phyloP scores from a whole-genome alignment of 2,113 vertebrate genomes.

The Rhadina sibilatrix region DNA sequence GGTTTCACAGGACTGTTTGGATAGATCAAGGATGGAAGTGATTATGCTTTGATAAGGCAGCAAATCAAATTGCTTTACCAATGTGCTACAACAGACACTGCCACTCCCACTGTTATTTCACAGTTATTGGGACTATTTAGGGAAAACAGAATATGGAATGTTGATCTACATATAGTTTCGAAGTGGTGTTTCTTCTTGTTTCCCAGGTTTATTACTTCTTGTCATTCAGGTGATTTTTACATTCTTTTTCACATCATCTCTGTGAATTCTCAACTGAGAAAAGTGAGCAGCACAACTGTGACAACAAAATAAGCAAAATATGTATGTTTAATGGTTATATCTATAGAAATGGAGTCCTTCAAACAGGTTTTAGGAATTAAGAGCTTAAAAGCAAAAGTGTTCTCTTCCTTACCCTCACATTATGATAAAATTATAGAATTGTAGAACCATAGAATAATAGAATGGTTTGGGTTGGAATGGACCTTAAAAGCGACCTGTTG shows the following conservation, averaged over 20 bases:
- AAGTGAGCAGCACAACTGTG: not conserved
- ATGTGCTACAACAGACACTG: not conserved
- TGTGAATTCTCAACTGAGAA: not conserved
- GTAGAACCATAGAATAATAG: no score
- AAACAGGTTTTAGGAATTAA: not conserved
- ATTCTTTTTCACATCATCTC: not conserved
- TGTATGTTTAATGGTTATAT: not conserved
- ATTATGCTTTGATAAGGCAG: not conserved
- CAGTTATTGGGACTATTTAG: not conserved
- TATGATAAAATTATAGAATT: not conserved
- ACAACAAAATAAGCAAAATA: not conserved
- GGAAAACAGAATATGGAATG: not conserved
- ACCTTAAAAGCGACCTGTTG: not conserved
- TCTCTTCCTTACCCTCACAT: accelerated
- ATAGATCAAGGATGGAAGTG: not conserved
- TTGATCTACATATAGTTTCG: not conserved
- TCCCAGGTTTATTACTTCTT: not conserved
- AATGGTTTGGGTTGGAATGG: not conserved
- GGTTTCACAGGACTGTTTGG: not conserved
- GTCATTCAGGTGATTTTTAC: not conserved
- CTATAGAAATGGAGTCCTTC: not conserved
- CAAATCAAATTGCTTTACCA: not conserved
- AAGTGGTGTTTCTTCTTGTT: not conserved
- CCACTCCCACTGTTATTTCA: not conserved
- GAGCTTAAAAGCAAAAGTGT: not conserved